Conservation (phyloP, 2,888 invertebrate species). For the Lycophotia porphyrea region DNA sequence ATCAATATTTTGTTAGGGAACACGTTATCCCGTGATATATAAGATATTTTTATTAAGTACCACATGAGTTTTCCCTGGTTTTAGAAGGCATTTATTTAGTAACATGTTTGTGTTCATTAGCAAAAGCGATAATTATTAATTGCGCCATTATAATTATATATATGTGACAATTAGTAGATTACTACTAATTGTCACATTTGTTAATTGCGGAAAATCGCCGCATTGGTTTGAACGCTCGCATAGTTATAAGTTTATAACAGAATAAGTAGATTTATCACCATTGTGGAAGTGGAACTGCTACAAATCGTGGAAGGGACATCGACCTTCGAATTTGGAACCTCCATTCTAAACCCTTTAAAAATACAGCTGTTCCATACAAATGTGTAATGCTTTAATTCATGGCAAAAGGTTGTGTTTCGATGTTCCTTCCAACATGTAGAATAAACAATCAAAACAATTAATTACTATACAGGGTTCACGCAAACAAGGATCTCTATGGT, state of each 20-base stretch:
- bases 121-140: not conserved
- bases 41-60: not conserved
- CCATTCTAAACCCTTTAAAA: not conserved
- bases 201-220: conserved; percentile 23
- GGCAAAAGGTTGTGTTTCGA: not conserved
- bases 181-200: not conserved
- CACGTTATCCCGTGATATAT: not conserved
- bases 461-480: conserved; percentile 6
- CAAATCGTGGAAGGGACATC: not conserved
- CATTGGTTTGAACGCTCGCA: not conserved
- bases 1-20: conserved; percentile 10
- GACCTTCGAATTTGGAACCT: not conserved
- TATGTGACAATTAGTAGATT: too few relatives aligned
- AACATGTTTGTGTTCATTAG: not conserved
- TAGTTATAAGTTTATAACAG: not conserved
- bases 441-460: conserved; percentile 1
- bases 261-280: not conserved
- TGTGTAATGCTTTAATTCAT: not conserved
- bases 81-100: not conserved
- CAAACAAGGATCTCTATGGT: not conserved
- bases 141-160: conserved; percentile 2
- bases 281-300: not conserved
- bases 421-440: not conserved
- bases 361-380: not conserved
- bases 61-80: not conserved